Evolutionary conservation across 2,797 vertebrate species (phyloP).

Genomic region (Sebastes hopkinsi): DNA sequence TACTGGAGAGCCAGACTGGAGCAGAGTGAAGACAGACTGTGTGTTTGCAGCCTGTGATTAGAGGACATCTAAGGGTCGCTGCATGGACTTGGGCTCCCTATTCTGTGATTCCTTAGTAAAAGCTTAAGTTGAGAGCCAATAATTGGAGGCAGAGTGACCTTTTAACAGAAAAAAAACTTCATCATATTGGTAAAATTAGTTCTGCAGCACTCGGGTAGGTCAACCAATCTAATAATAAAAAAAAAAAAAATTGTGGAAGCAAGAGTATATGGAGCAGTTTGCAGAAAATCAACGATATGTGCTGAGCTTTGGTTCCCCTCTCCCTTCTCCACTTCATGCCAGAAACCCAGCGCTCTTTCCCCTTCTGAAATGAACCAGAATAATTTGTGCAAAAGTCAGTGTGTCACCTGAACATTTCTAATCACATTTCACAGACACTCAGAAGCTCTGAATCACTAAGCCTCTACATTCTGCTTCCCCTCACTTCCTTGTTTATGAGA

Average conservation of each 20-base stretch:
- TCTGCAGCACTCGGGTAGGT: slow-evolving; percentile 38
- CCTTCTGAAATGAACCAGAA: slow-evolving; percentile 9
- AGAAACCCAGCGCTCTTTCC: neutral
- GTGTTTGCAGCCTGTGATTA: neutral
- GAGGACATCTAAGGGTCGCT: slow-evolving; percentile 15
- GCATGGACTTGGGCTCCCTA: slow-evolving; percentile 3
- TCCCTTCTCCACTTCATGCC: neutral
- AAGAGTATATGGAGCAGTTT: slow-evolving; percentile 18
- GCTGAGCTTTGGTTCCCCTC: slow-evolving; percentile 11
- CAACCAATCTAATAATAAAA: slow-evolving; percentile 32
- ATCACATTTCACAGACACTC: slow-evolving; percentile 50
- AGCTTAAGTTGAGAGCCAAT: slow-evolving; percentile 26
- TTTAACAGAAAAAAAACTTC: slow-evolving; percentile 42
- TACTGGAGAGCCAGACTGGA: neutral
- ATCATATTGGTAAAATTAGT: slow-evolving; percentile 51
- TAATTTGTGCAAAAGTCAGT: slow-evolving; percentile 16
- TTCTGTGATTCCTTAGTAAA: slow-evolving; percentile 16
- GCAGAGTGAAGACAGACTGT: neutral
- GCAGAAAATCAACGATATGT: slow-evolving; percentile 25
- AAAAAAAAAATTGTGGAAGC: neutral
- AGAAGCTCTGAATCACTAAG: slow-evolving; percentile 14
- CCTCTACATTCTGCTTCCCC: slow-evolving; percentile 1
- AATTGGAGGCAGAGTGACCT: slow-evolving; percentile 36
- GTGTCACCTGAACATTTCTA: slow-evolving; percentile 48
- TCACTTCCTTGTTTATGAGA: slow-evolving; percentile 51